Percentiles rank a stretch among this genome's conserved stretches.
These are phyloP conservation scores for Laupala kohalensis DNA, from an alignment of 1,140 invertebrate genomes.

Conservation along the genomic window DNA sequence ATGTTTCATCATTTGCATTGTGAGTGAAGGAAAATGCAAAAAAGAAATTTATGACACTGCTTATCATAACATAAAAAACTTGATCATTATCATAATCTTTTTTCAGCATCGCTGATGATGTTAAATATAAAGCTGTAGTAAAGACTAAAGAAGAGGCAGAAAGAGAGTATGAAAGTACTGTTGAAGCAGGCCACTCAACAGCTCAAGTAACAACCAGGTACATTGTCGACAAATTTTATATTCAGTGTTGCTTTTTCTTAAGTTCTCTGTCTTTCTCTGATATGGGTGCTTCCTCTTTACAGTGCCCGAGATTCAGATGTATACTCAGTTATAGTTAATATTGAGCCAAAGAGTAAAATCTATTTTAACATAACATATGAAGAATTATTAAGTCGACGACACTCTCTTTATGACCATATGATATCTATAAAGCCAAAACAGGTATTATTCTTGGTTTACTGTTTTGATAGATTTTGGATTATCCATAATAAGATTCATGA, in stretches of 20 bases:
- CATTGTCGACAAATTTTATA: not conserved
- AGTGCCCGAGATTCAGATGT: constrained; percentile 47
- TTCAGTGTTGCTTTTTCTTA: not conserved
- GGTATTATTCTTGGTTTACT: constrained; percentile 15
- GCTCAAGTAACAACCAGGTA: not conserved
- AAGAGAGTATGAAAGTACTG: not conserved
- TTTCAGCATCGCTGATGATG: not conserved
- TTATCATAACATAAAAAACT: not conserved
- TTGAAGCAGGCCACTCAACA: not conserved
- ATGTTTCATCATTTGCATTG: not conserved
- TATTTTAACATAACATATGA: constrained; percentile 51
- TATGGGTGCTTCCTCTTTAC: not conserved
- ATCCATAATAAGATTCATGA: not conserved
- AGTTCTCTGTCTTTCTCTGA: not conserved
- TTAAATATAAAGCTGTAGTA: not conserved
- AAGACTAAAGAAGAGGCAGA: not conserved
- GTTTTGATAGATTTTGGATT: not conserved
- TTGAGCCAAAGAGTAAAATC: constrained; percentile 39
- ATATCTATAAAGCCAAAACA: constrained; percentile 44
- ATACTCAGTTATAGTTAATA: constrained; percentile 45
- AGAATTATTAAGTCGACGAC: constrained; percentile 39
- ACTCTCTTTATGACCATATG: constrained; percentile 43
- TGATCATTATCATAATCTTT: not conserved
- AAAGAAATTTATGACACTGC: not conserved
- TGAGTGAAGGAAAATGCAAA: not conserved